Base-by-base conservation (phyloP, 2,888 invertebrate species). In the Tetramorium bicarinatum region DNA sequence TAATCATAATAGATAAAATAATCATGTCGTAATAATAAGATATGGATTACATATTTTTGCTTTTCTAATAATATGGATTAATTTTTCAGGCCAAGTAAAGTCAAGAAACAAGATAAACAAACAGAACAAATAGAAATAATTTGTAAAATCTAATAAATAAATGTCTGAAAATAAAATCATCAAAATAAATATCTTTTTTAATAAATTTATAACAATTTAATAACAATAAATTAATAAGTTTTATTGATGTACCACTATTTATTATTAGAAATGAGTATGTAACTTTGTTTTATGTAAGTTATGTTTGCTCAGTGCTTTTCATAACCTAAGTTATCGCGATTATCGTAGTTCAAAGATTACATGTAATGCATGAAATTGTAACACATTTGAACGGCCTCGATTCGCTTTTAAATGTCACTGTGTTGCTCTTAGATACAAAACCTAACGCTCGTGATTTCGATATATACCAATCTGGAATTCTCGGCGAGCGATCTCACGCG, bases 401-500 rank as follows among this genome's bases (percentile, higher is more conserved):
- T 15, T 75, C 9, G 21, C 7, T 47, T 75, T 15, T 29, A 8
- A 47, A 61, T 44, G 29, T 9, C 15, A 29, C 47, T 61, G 21
- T 56, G n/a, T 34, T 18, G 21, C 3, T n/a, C 2, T 59, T n/a
- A 9, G 7, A n/a, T 21, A 47, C 15, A 47, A 34, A 61, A n/a
- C 15, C 3, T 44, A 9, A 44, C 2, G 29, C 29, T 34, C 29
- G 74, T n/a, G 15, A 61, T 47, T 61, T 8, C 44, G n/a, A 56
- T n/a, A 13, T n/a, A 13, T 18, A 21, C 29, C 41, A 21, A 47
- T 75, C 21, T 49, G 25, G 21, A 62, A 62, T 62, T 9, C 64
- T 7, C 41, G 41, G 6, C 25, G 69, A n/a, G 13, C 41, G 69
- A 56, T 77, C 77, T 77, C 77, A 77, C 77, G 71, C 59, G 34